These are phyloP conservation scores for Harpegnathos saltator DNA, from an alignment of 1,140 invertebrate species.

Conservation along the genomic window DNA sequence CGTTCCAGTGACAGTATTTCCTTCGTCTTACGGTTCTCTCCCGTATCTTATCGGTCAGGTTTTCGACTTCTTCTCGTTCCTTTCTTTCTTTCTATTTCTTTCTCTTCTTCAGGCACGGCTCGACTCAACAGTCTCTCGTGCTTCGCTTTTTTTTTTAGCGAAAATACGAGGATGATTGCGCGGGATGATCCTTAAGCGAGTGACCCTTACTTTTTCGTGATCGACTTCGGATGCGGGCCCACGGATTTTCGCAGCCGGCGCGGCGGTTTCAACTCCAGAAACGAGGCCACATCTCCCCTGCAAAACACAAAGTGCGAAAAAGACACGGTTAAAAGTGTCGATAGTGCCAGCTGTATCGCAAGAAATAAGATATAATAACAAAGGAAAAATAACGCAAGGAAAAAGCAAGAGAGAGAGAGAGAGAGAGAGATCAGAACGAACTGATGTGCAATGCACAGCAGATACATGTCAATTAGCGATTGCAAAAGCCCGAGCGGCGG, in stretches of 20 bases:
- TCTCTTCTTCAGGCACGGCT: conserved; percentile 20
- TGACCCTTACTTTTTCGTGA: conserved; percentile 83
- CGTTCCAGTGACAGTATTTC: conserved; percentile 27
- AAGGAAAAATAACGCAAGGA: too few relatives aligned
- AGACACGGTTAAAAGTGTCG: neutral
- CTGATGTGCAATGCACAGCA: too few relatives aligned
- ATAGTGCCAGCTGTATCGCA: too few relatives aligned
- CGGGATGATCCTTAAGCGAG: conserved; percentile 62
- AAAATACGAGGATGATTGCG: conserved; percentile 65
- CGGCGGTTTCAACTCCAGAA: conserved; percentile 82
- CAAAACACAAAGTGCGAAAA: conserved; percentile 62
- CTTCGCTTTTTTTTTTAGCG: conserved; percentile 44
- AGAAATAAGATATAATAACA: too few relatives aligned
- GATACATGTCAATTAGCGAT: too few relatives aligned
- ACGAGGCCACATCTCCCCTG: conserved; percentile 81
- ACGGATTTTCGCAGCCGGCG: conserved; percentile 80
- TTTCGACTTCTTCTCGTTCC: conserved; percentile 25
- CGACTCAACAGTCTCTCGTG: conserved; percentile 26
- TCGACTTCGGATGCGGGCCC: conserved; percentile 75
- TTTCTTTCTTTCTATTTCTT: conserved; percentile 60
- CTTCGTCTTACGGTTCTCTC: conserved; percentile 52
- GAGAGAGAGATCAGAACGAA: too few relatives aligned
- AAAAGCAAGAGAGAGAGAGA: too few relatives aligned
- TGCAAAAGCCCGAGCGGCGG: too few relatives aligned
- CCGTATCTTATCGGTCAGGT: conserved; percentile 27